Base-by-base conservation (phyloP, 2,888 invertebrate genomes). In the Drosophila paranaensis region DNA sequence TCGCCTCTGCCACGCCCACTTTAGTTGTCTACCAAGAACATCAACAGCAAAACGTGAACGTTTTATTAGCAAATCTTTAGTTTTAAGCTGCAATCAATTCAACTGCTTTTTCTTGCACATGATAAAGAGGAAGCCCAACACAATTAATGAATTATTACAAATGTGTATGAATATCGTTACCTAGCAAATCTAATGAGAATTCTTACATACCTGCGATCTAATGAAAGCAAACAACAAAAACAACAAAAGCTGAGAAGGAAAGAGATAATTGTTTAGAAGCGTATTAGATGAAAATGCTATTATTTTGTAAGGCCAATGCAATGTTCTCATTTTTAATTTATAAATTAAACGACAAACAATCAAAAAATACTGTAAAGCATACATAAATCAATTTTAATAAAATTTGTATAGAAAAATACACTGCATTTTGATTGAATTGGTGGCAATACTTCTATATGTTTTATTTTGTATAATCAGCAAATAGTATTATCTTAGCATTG, bases 321-420 rank as follows among this genome's bases (percentile, higher is more conserved):
- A 90, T 91, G 90, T 91, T 91, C 90, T 90, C 90, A 90, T 90
- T 89, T 85, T 90, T 91, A 84, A 90, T 86, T 88, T 88, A 83
- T 83, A 87, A 84, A 71, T 79, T 81, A 89, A 88, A 83, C 83
- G 57, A 73, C 75, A 85, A 79, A 77, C 53, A 87, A 79, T 68
- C 67, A 70, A 58, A 66, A 71, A 71, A 81, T 80, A 77, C 74
- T 90, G 88, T 90, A 90, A 77, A 89, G 72, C 73, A 76, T 89
- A 79, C 74, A 76, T 79, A 77, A 84, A 79, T 76, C 78, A 77
- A 84, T 81, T 76, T 76, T 72, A 88, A 90, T 89, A 88, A 90
- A 88, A 75, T 78, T 70, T 89, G 82, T 77, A 80, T 72, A 83
- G 61, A 88, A 76, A 72, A 62, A 8, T 3, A 30, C 10, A 6